Base-by-base conservation (phyloP, 2,888 invertebrate genomes). In the Drosophila meridiana region DNA sequence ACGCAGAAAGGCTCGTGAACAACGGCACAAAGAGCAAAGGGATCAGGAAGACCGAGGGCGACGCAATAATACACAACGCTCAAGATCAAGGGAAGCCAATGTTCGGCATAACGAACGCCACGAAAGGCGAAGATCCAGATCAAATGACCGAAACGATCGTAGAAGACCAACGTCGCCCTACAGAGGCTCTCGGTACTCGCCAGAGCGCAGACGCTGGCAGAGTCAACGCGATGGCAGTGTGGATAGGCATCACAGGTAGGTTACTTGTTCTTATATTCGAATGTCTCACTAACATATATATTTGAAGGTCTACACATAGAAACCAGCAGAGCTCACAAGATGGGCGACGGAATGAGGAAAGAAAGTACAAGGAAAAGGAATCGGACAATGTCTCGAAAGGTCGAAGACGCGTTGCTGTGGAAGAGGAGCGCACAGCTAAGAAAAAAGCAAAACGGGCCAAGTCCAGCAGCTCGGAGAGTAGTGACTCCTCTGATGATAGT, bases 21-120 rank as follows among this genome's bases (percentile, higher is more conserved):
- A 79, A 20, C 80, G 92, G 0, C 92, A 92, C 53, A 79, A 77
- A 20, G 78, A 87, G 20, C 90, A 86, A 28, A 77, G 61, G 2
- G 72, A 71, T 4, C 70, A 66, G 2, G 73, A 83, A 6, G 45
- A 58, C 30, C 69, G 62, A 7, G 34, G 4, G 13, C 71, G 38
- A 42, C 43, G 28, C 11, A 34, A 48, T 20, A 55, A 61, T 11
- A 14, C 4, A 2, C 60, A 55, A 8, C 61, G 76, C 14, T 78
- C 80, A 50, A 67, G 50, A 30, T 73, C 79, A 9, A 81, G 73
- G 20, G 80, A 70, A 32, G 8, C 42, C 11, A 48, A 48, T 57
- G 2, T 14, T 50, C 26, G 78, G 55, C 14, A 53, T 26, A 40
- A 9, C 11, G 75, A 74, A 9, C 55, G 58, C 11, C 32, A 36